Evolutionary conservation across 1,140 invertebrate genomes (phyloP).

Genomic region (Trachelipus rathkii): DNA sequence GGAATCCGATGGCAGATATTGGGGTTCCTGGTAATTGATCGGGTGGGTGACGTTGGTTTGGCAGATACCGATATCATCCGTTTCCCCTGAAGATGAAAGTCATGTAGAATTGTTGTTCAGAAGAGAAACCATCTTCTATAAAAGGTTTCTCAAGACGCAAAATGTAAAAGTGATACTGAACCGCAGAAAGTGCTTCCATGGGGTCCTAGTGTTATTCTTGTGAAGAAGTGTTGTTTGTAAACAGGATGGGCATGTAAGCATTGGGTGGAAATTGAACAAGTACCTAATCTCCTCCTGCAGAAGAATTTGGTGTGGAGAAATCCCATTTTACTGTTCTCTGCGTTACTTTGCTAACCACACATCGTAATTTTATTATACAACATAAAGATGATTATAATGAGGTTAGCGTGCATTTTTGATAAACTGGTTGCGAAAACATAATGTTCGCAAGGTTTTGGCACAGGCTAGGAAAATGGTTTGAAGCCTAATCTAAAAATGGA

Average conservation of each 20-base stretch:
- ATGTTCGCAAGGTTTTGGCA: slow-evolving; percentile 82
- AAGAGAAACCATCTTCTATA: slow-evolving; percentile 31
- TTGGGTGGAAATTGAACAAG: slow-evolving; percentile 33
- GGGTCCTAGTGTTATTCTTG: slow-evolving; percentile 51
- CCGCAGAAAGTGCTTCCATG: slow-evolving; percentile 25
- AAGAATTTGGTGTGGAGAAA: slow-evolving; percentile 85
- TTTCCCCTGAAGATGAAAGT: slow-evolving; percentile 20
- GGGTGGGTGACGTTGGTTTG: slow-evolving; percentile 40
- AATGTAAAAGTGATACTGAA: slow-evolving; percentile 25
- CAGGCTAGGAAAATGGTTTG: slow-evolving; percentile 62
- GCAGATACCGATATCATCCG: slow-evolving; percentile 37
- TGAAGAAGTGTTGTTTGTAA: slow-evolving; percentile 64
- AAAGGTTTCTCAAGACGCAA: slow-evolving; percentile 10
- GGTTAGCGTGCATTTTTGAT: slow-evolving; percentile 94
- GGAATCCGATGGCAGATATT: slow-evolving; percentile 40
- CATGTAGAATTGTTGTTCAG: slow-evolving; percentile 32
- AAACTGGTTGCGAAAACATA: slow-evolving; percentile 93
- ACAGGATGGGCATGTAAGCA: slow-evolving; percentile 46
- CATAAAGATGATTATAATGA: slow-evolving; percentile 93
- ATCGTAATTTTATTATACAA: slow-evolving; percentile 83
- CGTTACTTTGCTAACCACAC: slow-evolving; percentile 82
- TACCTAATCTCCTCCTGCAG: slow-evolving; percentile 67
- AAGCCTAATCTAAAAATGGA: not conserved
- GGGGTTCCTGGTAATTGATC: slow-evolving; percentile 18
- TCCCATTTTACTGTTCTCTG: slow-evolving; percentile 95